Base-by-base conservation (phyloP, 1,140 invertebrate species). In the Drosophila repleta region DNA sequence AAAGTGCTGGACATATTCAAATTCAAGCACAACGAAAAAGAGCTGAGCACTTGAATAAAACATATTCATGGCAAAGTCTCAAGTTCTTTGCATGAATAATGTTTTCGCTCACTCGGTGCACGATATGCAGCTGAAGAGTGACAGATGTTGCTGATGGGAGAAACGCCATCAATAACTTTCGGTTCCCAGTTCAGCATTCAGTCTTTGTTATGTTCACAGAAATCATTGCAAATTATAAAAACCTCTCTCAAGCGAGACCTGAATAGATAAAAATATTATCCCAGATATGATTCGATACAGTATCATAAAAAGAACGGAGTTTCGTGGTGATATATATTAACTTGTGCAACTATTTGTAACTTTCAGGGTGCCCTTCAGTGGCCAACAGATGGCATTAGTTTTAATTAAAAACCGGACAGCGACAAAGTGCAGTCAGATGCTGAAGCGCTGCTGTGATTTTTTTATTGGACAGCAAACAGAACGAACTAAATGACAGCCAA, bases 321-420 rank as follows among this genome's bases (percentile, higher is more conserved):
- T 43, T 43, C 39, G 7, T 7, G 0, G 7, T 8, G 8, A 6
- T 15, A 7, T 17, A 17, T 15, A 18, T 7, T 6, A 4, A 8
- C 7, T 20, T 20, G 2, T 20, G 43, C 10, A 20, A 45, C 43
- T 37, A 26, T 37, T 8, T 57, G 53, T 60, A 26, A 8, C 18
- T 15, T 57, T 53, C 39, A 55, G 18, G 24, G 21, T 70, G 15
- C 48, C 37, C 37, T 51, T 45, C n/a, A n/a, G n/a, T 64, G 35
- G 58, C 24, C 70, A 63, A 56, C 64, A 73, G 68, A 72, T 75
- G 66, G 64, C 60, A 75, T 56, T 79, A 82, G 78, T 88, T 87
- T 87, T 87, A 87, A 87, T 87, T 87, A 87, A 87, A 87, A 87
- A 72, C 64, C 65, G 62, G 46, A 64, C 65, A 69, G 68, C 68